Base-by-base conservation (phyloP, 2,888 invertebrate species). In the Stenoptilia bipunctidactyla region DNA sequence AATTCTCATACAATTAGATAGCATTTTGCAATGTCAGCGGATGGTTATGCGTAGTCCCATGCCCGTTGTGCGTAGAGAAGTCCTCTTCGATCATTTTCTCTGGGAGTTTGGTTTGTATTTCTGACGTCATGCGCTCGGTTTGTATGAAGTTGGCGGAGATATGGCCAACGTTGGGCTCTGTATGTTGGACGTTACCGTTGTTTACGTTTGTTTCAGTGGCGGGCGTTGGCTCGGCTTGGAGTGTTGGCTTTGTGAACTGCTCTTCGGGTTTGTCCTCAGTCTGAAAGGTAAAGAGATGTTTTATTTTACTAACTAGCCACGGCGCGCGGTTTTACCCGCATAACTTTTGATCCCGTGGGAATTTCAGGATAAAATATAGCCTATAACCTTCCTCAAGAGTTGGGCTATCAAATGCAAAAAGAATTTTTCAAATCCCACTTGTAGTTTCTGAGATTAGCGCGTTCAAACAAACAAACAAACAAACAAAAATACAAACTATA, bases 31-130 rank as follows among this genome's bases (percentile, higher is more conserved):
- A 53, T 40, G 82, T 80, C 39, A 82, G 55, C 45, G 82, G 79
- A 45, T 82, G 80, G 8, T 20, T 20, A 20, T 20, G 20, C n/a
- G n/a, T n/a, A 38, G 59, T 40, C 6, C 58, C 57, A 52, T 79
- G 77, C 2, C 79, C 80, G 52, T 83, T 83, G 74, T 79, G 80
- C 68, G 80, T 58, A n/a, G 75, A 61, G 62, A 73, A 80, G 47
- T 80, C 82, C 27, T 75, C 76, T 38, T 69, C 69, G 2, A 63
- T 49, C 41, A 61, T 56, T 38, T 39, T 49, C 8, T 65, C 63
- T 20, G 58, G 52, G 46, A 62, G 42, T 50, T 66, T 66, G 35
- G 55, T 54, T 44, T 66, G 65, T 44, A 49, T 48, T 20, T 67
- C 67, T 45, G 54, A 54, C 36, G 63, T 54, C 46, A 58, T 47